Evolutionary conservation across 2,888 invertebrate species (phyloP).

Genomic region (Aphidius colemani): DNA sequence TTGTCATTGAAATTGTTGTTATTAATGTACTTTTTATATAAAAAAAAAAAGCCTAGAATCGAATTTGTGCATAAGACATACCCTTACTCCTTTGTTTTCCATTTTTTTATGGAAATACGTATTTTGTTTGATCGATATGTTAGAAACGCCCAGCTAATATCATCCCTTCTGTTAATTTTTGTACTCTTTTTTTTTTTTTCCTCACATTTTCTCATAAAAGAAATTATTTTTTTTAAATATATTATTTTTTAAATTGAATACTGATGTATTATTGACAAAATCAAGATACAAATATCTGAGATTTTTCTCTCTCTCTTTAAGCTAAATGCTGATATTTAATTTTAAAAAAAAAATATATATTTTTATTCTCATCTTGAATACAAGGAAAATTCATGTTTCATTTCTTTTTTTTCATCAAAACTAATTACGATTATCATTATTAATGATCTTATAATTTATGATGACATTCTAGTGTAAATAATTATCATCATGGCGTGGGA

Average conservation of each 20-base stretch:
- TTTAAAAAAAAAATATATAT: too few species aligned
- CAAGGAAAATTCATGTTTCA: too few species aligned
- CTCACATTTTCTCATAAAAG: too few species aligned
- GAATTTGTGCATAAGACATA: too few species aligned
- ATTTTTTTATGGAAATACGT: constrained; percentile 33
- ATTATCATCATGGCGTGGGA: background rate
- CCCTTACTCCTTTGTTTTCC: too few species aligned
- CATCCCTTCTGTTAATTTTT: constrained; percentile 10
- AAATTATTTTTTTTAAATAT: too few species aligned
- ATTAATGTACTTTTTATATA: constrained; percentile 8
- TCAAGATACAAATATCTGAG: background rate
- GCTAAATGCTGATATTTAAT: too few species aligned
- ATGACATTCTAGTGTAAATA: background rate
- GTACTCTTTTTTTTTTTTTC: too few species aligned
- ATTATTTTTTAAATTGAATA: background rate
- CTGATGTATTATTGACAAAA: background rate
- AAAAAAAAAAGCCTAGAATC: too few species aligned
- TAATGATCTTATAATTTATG: background rate
- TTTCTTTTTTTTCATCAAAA: too few species aligned
- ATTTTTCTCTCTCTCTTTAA: too few species aligned
- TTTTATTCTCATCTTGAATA: too few species aligned
- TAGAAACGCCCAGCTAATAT: constrained; percentile 48
- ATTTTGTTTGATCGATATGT: constrained; percentile 55
- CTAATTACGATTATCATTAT: background rate
- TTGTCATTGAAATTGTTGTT: constrained; percentile 5